These are phyloP conservation scores for Petromus typicus DNA, from an alignment of 2,113 vertebrate genomes.

Conservation along the genomic window DNA sequence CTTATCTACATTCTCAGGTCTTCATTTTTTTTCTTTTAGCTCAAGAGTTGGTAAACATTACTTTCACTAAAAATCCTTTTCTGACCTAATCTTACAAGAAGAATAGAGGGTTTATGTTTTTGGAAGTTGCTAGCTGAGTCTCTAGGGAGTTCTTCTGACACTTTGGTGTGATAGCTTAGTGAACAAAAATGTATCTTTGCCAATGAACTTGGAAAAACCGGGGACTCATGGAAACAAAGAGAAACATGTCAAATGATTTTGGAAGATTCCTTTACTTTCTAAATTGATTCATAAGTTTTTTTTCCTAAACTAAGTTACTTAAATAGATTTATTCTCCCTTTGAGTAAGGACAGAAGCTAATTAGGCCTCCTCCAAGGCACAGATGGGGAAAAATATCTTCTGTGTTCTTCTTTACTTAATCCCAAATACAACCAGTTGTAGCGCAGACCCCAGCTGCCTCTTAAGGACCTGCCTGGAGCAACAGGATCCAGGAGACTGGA, in stretches of 20 bases:
- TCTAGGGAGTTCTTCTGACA: slow-evolving; percentile 51
- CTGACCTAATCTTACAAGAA: neutral
- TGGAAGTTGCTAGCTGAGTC: slow-evolving; percentile 10
- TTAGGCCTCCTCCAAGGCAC: slow-evolving; percentile 71
- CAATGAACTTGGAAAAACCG: slow-evolving; percentile 41
- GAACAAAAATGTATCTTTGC: slow-evolving; percentile 41
- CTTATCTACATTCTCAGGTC: neutral
- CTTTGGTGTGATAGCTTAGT: slow-evolving; percentile 43
- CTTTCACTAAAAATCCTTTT: slow-evolving; percentile 23
- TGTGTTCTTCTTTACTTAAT: slow-evolving; percentile 63
- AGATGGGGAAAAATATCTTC: slow-evolving; percentile 69
- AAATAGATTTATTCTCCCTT: slow-evolving; percentile 72
- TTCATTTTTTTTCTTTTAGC: neutral
- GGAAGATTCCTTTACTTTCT: slow-evolving; percentile 62
- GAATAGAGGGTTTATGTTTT: neutral
- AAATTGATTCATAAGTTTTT: slow-evolving; percentile 75
- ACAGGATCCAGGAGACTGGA: slow-evolving; percentile 47
- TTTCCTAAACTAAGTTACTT: slow-evolving; percentile 75
- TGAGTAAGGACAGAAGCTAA: slow-evolving; percentile 71
- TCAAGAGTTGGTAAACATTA: neutral
- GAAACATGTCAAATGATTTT: slow-evolving; percentile 66
- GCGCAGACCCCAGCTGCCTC: slow-evolving; percentile 69
- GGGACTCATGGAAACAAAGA: slow-evolving; percentile 61
- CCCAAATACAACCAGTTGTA: slow-evolving; percentile 67
- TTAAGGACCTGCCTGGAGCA: slow-evolving; percentile 45